These are phyloP conservation scores for Danionella cerebrum DNA, from an alignment of 2,113 vertebrate genomes.

Conservation along the genomic window DNA sequence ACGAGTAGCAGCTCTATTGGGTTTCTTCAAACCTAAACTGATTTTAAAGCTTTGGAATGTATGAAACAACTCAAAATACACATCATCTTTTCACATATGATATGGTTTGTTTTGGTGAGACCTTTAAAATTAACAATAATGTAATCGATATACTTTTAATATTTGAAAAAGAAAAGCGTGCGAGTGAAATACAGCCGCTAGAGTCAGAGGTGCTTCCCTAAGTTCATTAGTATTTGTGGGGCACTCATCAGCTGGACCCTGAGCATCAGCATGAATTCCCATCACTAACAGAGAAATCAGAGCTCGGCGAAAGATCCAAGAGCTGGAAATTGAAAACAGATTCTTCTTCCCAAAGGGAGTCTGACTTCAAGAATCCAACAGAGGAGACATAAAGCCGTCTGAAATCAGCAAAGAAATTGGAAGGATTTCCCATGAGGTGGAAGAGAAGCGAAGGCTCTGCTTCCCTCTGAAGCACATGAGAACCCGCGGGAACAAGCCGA, in stretches of 20 bases:
- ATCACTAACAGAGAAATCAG: conserved; percentile 11
- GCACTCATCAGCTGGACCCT: conserved; percentile 1
- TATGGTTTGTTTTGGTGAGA: too few species aligned
- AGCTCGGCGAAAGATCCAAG: conserved; percentile 33
- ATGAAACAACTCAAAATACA: too few species aligned
- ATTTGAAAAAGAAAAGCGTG: not conserved
- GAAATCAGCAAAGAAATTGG: conserved; percentile 16
- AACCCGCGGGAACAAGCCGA: not conserved
- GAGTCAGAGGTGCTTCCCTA: not conserved
- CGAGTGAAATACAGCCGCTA: not conserved
- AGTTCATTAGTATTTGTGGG: conserved; percentile 28
- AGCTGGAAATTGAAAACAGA: conserved; percentile 25
- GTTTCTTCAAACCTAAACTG: too few species aligned
- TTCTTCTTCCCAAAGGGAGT: conserved; percentile 27
- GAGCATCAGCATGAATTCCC: conserved; percentile 39
- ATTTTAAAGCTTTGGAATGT: too few species aligned
- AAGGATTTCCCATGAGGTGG: conserved; percentile 20
- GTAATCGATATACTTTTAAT: too few species aligned
- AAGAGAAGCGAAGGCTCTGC: not conserved
- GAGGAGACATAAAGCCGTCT: conserved; percentile 3
- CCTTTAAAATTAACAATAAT: too few species aligned
- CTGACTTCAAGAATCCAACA: conserved; percentile 14
- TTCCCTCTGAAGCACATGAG: not conserved
- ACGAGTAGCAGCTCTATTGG: too few species aligned
- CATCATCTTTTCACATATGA: too few species aligned